These are phyloP conservation scores for Tanypteryx hageni DNA, from an alignment of 2,888 invertebrate species.

Conservation along the genomic window DNA sequence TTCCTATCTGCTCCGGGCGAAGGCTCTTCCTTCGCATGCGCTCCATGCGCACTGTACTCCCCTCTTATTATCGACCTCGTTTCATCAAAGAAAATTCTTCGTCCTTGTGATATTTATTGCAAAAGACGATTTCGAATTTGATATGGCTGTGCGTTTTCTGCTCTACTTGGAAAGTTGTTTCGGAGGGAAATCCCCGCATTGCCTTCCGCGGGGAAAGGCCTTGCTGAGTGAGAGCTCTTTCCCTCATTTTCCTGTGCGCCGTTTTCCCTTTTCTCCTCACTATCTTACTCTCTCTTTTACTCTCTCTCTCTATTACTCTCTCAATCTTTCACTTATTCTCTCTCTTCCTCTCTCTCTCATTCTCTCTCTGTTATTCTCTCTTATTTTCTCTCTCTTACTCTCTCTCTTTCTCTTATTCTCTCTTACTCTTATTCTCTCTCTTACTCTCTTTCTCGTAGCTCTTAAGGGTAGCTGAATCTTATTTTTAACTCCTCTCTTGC, in stretches of 20 bases:
- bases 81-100: slow-evolving; percentile 2
- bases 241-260: background rate
- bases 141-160: slow-evolving; percentile 42
- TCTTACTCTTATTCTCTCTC: background rate
- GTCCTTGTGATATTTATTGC: background rate
- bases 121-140: background rate
- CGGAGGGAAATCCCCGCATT: slow-evolving; percentile 23
- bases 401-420: background rate
- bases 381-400: background rate
- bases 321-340: background rate
- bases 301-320: background rate
- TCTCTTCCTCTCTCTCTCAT: no score
- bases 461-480: background rate
- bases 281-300: background rate
- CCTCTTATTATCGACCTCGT: background rate
- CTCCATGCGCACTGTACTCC: background rate
- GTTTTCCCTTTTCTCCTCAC: background rate
- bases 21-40: background rate
- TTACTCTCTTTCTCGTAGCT: background rate
- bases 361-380: background rate
- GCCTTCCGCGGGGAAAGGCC: background rate
- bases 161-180: slow-evolving; percentile 56
- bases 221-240: background rate
- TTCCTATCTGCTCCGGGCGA: background rate
- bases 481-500: background rate